Evolutionary conservation across 2,888 invertebrate genomes (phyloP).

Genomic region (Platerodrilus igneus): DNA sequence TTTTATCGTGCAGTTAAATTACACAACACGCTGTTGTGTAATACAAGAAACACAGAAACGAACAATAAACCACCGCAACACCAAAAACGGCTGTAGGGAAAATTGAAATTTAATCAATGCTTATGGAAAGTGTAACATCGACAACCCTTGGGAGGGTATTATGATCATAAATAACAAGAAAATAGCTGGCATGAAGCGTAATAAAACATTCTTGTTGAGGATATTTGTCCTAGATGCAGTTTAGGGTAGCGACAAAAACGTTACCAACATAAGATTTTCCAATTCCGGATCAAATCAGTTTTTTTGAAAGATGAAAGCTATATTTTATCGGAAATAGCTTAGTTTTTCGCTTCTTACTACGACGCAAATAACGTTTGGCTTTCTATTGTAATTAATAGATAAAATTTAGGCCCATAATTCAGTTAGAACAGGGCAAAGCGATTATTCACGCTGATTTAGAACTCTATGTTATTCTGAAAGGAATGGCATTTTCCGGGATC

Average conservation of each 20-base stretch:
- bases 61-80: slow-evolving; percentile 24
- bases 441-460: slow-evolving; percentile 21
- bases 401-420: slow-evolving; percentile 19
- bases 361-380: slow-evolving; percentile 16
- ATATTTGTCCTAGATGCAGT: slow-evolving; percentile 23
- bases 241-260: slow-evolving; percentile 21
- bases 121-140: slow-evolving; percentile 24
- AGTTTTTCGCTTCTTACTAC: slow-evolving; percentile 7
- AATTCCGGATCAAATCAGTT: slow-evolving; percentile 23
- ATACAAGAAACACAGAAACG: slow-evolving; percentile 23
- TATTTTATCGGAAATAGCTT: slow-evolving; percentile 12
- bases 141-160: slow-evolving; percentile 25
- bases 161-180: slow-evolving; percentile 24
- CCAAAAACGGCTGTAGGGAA: slow-evolving; percentile 24
- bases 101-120: slow-evolving; percentile 27
- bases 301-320: slow-evolving; percentile 22
- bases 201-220: slow-evolving; percentile 25
- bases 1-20: slow-evolving; percentile 9
- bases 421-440: slow-evolving; percentile 18
- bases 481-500: slow-evolving; percentile 15
- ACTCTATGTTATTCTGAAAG: slow-evolving; percentile 13
- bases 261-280: slow-evolving; percentile 17
- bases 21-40: slow-evolving; percentile 13
- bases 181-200: slow-evolving; percentile 26
- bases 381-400: slow-evolving; percentile 24